A percentile compares a stretch with the other conserved stretches of the same genome.
These are phyloP conservation scores for Nomada ferruginata DNA, from an alignment of 2,888 invertebrate genomes.

Conservation along the genomic window DNA sequence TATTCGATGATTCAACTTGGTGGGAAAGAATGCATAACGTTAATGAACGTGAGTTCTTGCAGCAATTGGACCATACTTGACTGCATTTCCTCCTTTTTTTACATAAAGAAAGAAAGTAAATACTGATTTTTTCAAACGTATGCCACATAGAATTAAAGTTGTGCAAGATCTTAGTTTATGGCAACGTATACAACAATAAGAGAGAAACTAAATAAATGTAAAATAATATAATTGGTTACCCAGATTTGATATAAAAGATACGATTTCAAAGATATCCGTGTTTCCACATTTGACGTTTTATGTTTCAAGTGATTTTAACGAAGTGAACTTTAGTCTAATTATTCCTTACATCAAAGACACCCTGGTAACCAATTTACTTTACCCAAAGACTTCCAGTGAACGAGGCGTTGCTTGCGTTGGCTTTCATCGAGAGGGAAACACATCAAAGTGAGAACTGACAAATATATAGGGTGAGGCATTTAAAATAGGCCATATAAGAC, in stretches of 20 bases:
- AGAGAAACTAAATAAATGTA: no score
- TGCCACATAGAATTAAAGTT: no score
- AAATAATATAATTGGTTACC: no score
- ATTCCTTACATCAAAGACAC: constrained; percentile 36
- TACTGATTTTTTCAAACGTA: neutral
- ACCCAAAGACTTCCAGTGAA: neutral
- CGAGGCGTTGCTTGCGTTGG: neutral
- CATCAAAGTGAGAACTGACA: neutral
- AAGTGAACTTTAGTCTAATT: neutral
- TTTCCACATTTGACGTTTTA: no score
- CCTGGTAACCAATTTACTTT: neutral
- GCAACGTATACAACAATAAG: no score
- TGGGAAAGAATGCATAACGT: neutral
- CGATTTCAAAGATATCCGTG: no score
- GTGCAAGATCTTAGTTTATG: no score
- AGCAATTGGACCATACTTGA: neutral
- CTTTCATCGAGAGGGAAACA: neutral
- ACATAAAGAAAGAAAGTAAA: neutral
- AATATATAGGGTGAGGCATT: neutral
- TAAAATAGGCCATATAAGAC: neutral
- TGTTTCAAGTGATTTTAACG: no score
- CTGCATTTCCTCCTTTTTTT: no score
- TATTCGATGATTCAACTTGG: neutral
- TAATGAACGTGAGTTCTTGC: neutral
- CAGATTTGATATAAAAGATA: no score